Evolutionary conservation across 2,888 invertebrate genomes (phyloP).

Genomic region (Diplolepis rosae): DNA sequence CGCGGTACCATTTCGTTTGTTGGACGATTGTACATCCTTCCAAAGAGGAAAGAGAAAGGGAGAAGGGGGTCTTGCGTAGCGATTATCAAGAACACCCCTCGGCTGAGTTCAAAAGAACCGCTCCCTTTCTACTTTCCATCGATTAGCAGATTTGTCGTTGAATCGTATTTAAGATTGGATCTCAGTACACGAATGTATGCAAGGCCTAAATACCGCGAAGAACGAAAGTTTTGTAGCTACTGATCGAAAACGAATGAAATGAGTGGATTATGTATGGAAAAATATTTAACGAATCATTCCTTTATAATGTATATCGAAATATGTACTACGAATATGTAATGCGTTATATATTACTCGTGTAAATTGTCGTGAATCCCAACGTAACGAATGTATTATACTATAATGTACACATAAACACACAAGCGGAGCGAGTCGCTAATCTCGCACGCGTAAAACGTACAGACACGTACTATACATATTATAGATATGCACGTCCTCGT

Average conservation of each 20-base stretch:
- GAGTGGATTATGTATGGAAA: constrained; percentile 53
- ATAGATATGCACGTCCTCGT: constrained; percentile 55
- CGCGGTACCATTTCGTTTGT: constrained; percentile 55
- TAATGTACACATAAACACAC: constrained; percentile 50
- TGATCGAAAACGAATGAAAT: constrained; percentile 50
- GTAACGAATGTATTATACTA: constrained; percentile 62
- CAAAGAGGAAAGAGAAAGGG: constrained; percentile 29
- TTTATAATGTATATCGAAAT: constrained; percentile 68
- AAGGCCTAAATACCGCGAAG: constrained; percentile 66
- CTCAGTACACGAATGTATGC: constrained; percentile 63
- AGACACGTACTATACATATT: constrained; percentile 46
- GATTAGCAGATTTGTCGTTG: constrained; percentile 52
- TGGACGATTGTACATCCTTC: constrained; percentile 41
- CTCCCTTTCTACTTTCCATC: constrained; percentile 55
- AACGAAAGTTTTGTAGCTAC: constrained; percentile 54
- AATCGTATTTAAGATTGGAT: constrained; percentile 63
- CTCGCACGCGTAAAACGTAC: constrained; percentile 46
- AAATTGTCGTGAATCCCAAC: constrained; percentile 66
- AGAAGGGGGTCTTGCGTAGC: constrained; percentile 31
- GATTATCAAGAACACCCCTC: constrained; percentile 32
- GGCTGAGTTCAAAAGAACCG: constrained; percentile 6
- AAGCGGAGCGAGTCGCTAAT: constrained; percentile 43
- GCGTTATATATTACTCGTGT: constrained; percentile 66
- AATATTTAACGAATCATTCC: constrained; percentile 71
- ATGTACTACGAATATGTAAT: constrained; percentile 67